Percentiles rank a stretch among this genome's conserved stretches.
Evolutionary conservation across 2,113 vertebrate genomes (phyloP).

Genomic region (Nycticorax nycticorax): DNA sequence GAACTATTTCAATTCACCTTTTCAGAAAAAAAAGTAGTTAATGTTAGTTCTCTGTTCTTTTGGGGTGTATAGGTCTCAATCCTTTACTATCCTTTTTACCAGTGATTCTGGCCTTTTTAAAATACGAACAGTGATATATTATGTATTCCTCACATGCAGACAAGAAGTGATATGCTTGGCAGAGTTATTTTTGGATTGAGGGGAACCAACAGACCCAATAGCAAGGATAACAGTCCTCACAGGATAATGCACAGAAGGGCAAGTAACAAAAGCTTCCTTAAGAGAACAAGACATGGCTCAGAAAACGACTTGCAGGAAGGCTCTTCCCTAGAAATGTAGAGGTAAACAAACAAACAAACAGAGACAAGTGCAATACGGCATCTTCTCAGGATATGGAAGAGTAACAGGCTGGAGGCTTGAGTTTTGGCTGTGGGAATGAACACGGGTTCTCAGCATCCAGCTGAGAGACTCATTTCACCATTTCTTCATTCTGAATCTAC

Average conservation of each 20-base stretch:
- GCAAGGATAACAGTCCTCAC: not conserved
- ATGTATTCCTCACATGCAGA: not conserved
- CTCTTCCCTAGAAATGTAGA: not conserved
- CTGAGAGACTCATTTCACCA: not conserved
- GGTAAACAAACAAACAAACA: not conserved
- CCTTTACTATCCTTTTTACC: not conserved
- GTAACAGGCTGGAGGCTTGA: not conserved
- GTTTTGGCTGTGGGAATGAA: not conserved
- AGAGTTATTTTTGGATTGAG: not conserved
- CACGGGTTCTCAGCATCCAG: not conserved
- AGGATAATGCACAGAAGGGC: not conserved
- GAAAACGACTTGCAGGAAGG: not conserved
- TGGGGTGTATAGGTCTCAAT: not conserved
- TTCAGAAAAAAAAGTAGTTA: not conserved
- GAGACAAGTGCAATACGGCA: not conserved
- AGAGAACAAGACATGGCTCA: not conserved
- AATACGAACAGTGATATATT: not conserved
- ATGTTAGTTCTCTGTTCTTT: not conserved
- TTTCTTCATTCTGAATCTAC: slow-evolving; percentile 20
- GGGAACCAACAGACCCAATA: not conserved
- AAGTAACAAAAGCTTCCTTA: not conserved
- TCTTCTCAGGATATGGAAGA: not conserved
- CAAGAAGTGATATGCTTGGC: not conserved
- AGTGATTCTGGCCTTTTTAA: not conserved
- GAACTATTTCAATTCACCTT: not conserved